Evolutionary conservation across 2,797 vertebrate genomes (phyloP), one percentile per base, ranked within the genome.

Genomic region (Myiotriccus ornatus): DNA sequence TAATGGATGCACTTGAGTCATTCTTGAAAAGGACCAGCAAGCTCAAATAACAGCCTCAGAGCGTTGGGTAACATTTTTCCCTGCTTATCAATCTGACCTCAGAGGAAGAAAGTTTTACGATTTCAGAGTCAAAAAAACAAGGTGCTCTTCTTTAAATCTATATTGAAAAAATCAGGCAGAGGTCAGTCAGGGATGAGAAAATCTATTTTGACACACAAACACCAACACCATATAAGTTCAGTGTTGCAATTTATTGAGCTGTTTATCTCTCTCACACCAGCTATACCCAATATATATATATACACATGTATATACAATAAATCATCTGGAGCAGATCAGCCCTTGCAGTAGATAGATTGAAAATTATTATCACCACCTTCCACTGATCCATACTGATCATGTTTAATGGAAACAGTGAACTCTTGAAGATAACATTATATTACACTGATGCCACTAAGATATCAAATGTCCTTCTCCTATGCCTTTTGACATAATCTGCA

Each of bases 1-100:
- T 87, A 95, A 96, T 87, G 93, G 94, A 96, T 89, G 83, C 92
- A 90, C 77, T 94, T 90, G 95, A 91, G 69, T 86, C 35, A 65
- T 56, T 84, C 84, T 47, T 93, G 87, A 91, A 94, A 85, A 90
- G 84, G 67, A 86, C 67, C 44, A 88, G 70, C 44, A 70, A 87
- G 73, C 83, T 96, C 89, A 87, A 79, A 53, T 93, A 91, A 90
- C 87, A 91, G 47, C 39, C 82, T 44, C 41, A 83, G 53, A 86
- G 11, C 34, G 47, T 21, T 46, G 63, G 30, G 53, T 89, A 86
- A 89, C 28, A 9, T 92, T 68, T 68, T 30, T 93, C 62, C 89
- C 60, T 79, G 84, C 52, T 21, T 87, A 67, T 6, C 60, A 76
- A 57, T 80, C n/a, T 69, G 69, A 93, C 44, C 67, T 92, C 47